Evolutionary conservation across 2,888 invertebrate species (phyloP).

Genomic region (Latrodectus hesperus): DNA sequence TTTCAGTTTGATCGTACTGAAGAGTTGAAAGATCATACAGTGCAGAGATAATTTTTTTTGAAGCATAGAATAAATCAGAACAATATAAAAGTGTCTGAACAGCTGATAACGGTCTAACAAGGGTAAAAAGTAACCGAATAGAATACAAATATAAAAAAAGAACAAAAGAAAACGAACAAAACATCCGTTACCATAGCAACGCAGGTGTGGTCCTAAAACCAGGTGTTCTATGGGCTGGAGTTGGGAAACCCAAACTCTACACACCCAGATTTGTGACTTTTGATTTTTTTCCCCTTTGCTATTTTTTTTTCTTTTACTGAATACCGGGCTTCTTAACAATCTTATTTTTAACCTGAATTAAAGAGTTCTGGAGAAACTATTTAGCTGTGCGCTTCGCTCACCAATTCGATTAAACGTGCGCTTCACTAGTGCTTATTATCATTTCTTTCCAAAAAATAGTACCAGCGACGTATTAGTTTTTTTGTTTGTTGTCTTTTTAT

Average conservation of each 20-base stretch:
- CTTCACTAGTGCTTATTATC: not conserved
- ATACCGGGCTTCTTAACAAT: constrained; percentile 29
- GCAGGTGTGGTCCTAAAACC: constrained; percentile 66
- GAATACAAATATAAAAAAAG: constrained; percentile 16
- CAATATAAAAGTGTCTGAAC: constrained; percentile 18
- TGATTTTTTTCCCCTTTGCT: constrained; percentile 2
- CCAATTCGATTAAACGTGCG: constrained; percentile 14
- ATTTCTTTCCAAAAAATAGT: not conserved
- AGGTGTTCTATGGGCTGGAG: constrained; percentile 55
- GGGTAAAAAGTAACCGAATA: constrained; percentile 35
- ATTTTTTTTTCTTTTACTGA: constrained; percentile 11
- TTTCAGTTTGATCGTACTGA: too few species aligned
- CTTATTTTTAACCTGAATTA: constrained; percentile 63
- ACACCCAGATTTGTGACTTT: constrained; percentile 60
- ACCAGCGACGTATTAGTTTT: too few species aligned
- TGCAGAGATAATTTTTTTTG: not conserved
- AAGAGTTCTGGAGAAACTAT: constrained; percentile 47
- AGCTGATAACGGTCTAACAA: constrained; percentile 51
- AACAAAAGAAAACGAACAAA: constrained; percentile 33
- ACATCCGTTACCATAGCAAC: constrained; percentile 62
- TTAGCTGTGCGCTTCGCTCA: constrained; percentile 6
- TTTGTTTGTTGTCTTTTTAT: too few species aligned
- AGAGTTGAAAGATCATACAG: too few species aligned
- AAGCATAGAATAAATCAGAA: not conserved
- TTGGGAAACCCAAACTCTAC: constrained; percentile 53